Conservation (phyloP, 64 coral and sea anemone genomes). For the Pachyseris speciosa region DNA sequence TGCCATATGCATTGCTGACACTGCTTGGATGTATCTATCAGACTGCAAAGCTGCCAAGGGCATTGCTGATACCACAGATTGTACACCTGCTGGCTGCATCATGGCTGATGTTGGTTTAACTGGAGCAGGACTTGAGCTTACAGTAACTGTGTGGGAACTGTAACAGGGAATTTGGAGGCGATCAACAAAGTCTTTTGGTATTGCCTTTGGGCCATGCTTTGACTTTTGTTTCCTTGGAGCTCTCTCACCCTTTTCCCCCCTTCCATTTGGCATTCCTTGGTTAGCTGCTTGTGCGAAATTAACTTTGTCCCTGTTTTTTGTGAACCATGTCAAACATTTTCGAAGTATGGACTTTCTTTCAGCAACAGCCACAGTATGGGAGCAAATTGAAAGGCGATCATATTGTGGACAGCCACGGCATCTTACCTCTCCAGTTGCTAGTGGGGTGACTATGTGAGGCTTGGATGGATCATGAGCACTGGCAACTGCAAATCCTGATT, state of each 20-base stretch:
- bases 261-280: too few relatives aligned
- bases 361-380: neutral
- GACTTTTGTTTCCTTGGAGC: too few relatives aligned
- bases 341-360: neutral
- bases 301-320: too few relatives aligned
- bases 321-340: too few relatives aligned
- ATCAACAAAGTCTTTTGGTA: neutral
- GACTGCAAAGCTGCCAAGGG: neutral
- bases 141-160: neutral
- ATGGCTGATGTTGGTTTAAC: neutral
- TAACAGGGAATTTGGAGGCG: neutral
- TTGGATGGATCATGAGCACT: neutral
- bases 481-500: neutral
- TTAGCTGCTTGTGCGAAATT: too few relatives aligned
- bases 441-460: neutral
- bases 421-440: neutral
- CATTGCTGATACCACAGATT: neutral
- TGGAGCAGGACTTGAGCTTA: neutral
- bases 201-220: too few relatives aligned
- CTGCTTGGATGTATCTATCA: neutral
- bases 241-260: too few relatives aligned
- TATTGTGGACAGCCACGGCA: neutral
- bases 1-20: neutral
- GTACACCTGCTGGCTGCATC: neutral
- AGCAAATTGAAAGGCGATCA: neutral